Evolutionary conservation across 2,797 vertebrate genomes (phyloP).

Genomic region (Pyrrhura leucotis): DNA sequence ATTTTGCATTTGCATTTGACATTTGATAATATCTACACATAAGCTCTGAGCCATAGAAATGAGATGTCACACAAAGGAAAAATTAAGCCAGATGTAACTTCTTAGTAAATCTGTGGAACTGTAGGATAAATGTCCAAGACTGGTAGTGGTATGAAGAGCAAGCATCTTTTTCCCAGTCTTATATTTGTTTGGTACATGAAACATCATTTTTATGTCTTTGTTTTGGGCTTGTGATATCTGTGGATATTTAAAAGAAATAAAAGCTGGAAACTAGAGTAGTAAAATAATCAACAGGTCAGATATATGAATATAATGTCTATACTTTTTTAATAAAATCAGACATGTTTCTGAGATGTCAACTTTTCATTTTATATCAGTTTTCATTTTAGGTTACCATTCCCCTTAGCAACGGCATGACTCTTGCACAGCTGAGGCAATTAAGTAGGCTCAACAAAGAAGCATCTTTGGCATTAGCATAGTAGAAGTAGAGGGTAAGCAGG

Average conservation of each 20-base stretch:
- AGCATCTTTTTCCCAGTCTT: conserved; percentile 11
- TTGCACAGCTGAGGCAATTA: not conserved
- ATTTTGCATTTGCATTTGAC: conserved; percentile 82
- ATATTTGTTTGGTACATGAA: conserved; percentile 27
- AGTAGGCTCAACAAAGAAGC: not conserved
- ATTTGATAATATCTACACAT: conserved; percentile 78
- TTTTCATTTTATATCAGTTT: not conserved
- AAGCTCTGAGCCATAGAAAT: conserved; percentile 73
- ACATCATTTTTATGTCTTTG: conserved; percentile 32
- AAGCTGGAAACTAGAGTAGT: not conserved
- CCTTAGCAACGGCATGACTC: not conserved
- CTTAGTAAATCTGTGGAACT: conserved; percentile 52
- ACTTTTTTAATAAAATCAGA: not conserved
- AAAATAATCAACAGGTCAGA: not conserved
- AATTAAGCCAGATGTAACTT: conserved; percentile 72
- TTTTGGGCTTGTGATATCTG: conserved; percentile 8
- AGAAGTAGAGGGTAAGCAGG: not conserved
- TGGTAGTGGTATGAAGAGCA: conserved; percentile 32
- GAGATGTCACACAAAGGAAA: conserved; percentile 69
- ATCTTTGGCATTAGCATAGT: not conserved
- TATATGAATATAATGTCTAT: not conserved
- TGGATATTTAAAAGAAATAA: not conserved
- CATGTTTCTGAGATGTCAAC: not conserved
- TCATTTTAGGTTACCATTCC: not conserved
- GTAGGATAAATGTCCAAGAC: conserved; percentile 45